Conservation (phyloP, 2,888 invertebrate genomes). For the Cephus rjabovi region DNA sequence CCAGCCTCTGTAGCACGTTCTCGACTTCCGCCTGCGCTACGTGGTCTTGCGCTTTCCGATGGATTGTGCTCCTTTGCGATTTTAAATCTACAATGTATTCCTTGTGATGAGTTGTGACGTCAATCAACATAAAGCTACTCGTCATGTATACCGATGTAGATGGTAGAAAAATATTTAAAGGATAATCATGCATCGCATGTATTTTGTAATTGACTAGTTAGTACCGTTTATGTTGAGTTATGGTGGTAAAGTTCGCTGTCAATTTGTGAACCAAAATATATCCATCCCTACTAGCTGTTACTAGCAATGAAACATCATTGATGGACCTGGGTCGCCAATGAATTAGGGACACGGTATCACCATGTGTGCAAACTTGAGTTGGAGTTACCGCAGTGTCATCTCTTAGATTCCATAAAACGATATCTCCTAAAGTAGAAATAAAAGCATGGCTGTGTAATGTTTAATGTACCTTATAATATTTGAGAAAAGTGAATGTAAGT, state of each 20-base stretch:
- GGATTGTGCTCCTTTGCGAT: constrained; percentile 61
- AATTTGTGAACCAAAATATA: constrained; percentile 56
- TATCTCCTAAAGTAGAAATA: constrained; percentile 49
- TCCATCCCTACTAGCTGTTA: constrained; percentile 58
- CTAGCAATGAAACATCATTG: constrained; percentile 48
- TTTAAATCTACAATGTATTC: constrained; percentile 47
- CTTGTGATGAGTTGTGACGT: background rate
- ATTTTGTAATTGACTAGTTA: background rate
- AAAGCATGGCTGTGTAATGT: background rate
- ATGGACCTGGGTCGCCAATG: constrained; percentile 52
- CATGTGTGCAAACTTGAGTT: constrained; percentile 50
- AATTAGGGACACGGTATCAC: constrained; percentile 54
- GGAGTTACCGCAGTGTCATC: constrained; percentile 49
- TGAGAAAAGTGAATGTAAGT: background rate
- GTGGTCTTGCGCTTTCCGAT: constrained; percentile 55
- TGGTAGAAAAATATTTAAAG: background rate
- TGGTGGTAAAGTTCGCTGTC: constrained; percentile 51
- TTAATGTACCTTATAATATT: background rate
- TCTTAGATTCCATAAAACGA: constrained; percentile 60
- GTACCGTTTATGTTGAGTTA: constrained; percentile 47
- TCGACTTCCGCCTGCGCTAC: constrained; percentile 56
- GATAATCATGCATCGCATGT: background rate
- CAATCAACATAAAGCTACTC: background rate
- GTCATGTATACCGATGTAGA: background rate
- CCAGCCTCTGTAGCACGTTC: constrained; percentile 60